Base-by-base conservation (phyloP, 2,797 vertebrate species). In the Leptoclinus maculatus region DNA sequence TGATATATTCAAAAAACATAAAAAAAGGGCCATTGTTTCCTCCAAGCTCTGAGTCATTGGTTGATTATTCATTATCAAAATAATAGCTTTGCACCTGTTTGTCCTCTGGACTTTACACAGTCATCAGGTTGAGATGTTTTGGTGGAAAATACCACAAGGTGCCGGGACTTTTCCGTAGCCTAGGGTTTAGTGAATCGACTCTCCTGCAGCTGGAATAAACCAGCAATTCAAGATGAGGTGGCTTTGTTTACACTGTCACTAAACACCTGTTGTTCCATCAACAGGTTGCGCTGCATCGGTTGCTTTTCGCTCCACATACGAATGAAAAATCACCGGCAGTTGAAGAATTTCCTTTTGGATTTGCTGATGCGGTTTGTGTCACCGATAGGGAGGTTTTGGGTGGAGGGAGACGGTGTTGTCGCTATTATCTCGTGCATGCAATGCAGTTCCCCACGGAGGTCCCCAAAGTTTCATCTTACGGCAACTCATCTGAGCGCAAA, bases 201-300 rank as follows among this genome's bases (percentile, higher is more conserved):
- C 16, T 25, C 12, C 62, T 77, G 67, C 78, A 67, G 63, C 65
- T 66, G 67, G 27, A 57, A 66, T 23, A 84, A 89, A 87, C 82
- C 83, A 76, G 86, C 82, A 74, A 68, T 78, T 91, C 89, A 74
- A 27, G 85, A 74, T 71, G 82, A 67, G 66, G 80, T 64, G 72
- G 54, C 75, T 89, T 79, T 93, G 91, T 94, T 92, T 86, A 87
- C 84, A 92, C 86, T 93, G 87, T 92, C 90, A 94, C 88, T 88
- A 92, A 80, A 88, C 83, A 80, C 69, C 72, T 94, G 91, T 93
- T 93, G 82, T 90, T 68, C 82, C 90, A 92, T 91, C 91, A 94
- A 93, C 92, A 93, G 69, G 81, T 80, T 75, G 66, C 59, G 11
- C 75, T 23, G 84, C 82, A 84, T 83, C 71, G 7, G 74, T 76